Base-by-base conservation (phyloP, 2,888 invertebrate genomes). In the Eristalis arbustorum region DNA sequence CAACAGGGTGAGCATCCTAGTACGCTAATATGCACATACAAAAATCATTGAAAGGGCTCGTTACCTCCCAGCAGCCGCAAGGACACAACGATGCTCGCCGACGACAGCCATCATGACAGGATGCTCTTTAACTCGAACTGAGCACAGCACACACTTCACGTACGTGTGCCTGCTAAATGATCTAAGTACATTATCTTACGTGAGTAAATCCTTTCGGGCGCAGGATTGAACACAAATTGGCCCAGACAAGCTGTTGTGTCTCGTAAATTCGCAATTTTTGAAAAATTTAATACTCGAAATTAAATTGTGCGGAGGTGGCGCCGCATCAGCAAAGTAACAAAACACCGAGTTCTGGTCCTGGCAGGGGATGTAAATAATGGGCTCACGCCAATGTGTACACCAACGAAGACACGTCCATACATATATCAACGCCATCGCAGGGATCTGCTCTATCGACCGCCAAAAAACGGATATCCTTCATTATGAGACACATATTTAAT, bases 381-480 rank as follows among this genome's bases (percentile, higher is more conserved):
- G 23, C 57, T 18, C 23, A 14, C 23, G 61, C 40, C 42, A 31
- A 23, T 75, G 59, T 49, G 34, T 13, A 49, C 73, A 67, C 14
- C 40, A n/a, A 57, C 61, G 25, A 11, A 61, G 2, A 42, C 28
- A 28, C 42, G 66, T 18, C 8, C 18, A 18, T 8, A 49, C 18
- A 18, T 10, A 49, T 49, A 18, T 49, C 49, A 18, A 18, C 49
- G 18, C 18, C 49, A 18, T 18, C 49, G 28, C 59, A 57, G 57
- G 62, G 74, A 68, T 68, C 61, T 68, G 62, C 72, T 78, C 78
- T 79, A 78, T 79, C 69, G 59, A 62, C 80, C 66, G 69, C 79
- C 79, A 66, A 79, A 84, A 71, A 80, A 75, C 74, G 84, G 71
- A 84, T 79, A 84, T 84, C 84, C 84, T 79, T 84, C 84, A 75